Evolutionary conservation across 2,797 vertebrate species (phyloP).

Genomic region (Platalea minor): DNA sequence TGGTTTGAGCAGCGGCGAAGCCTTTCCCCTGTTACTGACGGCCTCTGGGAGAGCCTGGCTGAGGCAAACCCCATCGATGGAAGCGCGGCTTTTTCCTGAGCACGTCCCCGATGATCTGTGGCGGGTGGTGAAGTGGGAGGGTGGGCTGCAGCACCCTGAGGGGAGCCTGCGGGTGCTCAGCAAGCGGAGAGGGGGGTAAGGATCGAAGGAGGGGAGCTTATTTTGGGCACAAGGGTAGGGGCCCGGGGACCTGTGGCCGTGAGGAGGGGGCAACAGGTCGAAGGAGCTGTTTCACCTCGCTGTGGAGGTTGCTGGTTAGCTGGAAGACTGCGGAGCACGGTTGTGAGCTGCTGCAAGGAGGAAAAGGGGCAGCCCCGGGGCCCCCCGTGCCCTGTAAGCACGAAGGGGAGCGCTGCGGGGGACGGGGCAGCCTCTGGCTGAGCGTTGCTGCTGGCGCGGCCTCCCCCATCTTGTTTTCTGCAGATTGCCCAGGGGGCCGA

Average conservation of each 20-base stretch:
- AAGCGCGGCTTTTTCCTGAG: not conserved
- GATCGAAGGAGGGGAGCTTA: too few relatives aligned
- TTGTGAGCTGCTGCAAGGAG: not conserved
- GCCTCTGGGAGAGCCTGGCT: accelerated
- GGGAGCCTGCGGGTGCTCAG: too few relatives aligned
- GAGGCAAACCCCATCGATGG: accelerated
- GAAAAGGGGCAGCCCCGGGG: too few relatives aligned
- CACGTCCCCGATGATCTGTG: accelerated
- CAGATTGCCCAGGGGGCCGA: not conserved
- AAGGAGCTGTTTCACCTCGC: not conserved
- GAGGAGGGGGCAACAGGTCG: accelerated
- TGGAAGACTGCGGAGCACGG: accelerated
- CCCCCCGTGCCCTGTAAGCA: too few relatives aligned
- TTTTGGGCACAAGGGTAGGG: too few relatives aligned
- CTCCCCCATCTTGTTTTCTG: accelerated
- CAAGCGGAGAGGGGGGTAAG: accelerated
- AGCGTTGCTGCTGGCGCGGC: accelerated
- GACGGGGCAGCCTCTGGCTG: accelerated
- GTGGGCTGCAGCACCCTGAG: accelerated
- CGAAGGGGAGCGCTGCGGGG: too few relatives aligned
- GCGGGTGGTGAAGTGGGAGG: accelerated
- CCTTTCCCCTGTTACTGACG: accelerated
- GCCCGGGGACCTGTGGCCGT: accelerated
- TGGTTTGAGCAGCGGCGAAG: accelerated
- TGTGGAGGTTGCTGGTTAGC: accelerated